Evolutionary conservation across 2,888 invertebrate species (phyloP), one percentile per base, ranked within the genome.

Genomic region (Mesodorylaimus sp.): DNA sequence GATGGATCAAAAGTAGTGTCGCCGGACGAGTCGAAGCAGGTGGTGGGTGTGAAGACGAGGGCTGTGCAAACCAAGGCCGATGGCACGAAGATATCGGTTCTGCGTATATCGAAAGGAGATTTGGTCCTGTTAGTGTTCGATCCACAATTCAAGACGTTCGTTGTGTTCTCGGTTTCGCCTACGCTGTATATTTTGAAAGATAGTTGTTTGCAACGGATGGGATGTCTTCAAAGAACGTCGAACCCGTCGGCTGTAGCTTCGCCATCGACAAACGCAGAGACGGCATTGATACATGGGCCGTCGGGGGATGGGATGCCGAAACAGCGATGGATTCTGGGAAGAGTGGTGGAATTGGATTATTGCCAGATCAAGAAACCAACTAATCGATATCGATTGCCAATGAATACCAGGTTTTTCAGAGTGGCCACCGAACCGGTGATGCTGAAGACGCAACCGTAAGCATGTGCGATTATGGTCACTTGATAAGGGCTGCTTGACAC

Each of bases 321-420:
- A n/a, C n/a, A n/a, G n/a, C 21, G 13, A 2, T 26, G 28, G 41
- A 3, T 41, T 3, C 24, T 43, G 5, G 44, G 13, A 19, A 16
- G 36, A 19, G 19, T 44, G n/a, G 16, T 24, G 16, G 29, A 49
- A 19, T 3, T 24, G 21, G 49, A 52, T 26, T 45, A 26, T 39
- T 52, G 52, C 25, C 41, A 47, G 43, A 44, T 47, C 24, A 52
- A 52, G 36, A 52, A 53, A 27, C 39, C 47, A 26, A 19, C 26
- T 5, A 53, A 53, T 48, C 51, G 53, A n/a, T 53, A 41, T 36
- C 36, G 39, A 32, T 38, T 52, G 38, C 50, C 52, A 7, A 25
- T 45, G 23, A 36, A 44, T 10, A 29, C 51, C 10, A 52, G 46
- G 24, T 52, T 52, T 26, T 52, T 46, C 38, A 43, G 43, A 10